A percentile compares a stretch with the other conserved stretches of the same genome.
These are phyloP conservation scores for Protaetia brevitarsis DNA, from an alignment of 1,140 invertebrate species.

Conservation along the genomic window DNA sequence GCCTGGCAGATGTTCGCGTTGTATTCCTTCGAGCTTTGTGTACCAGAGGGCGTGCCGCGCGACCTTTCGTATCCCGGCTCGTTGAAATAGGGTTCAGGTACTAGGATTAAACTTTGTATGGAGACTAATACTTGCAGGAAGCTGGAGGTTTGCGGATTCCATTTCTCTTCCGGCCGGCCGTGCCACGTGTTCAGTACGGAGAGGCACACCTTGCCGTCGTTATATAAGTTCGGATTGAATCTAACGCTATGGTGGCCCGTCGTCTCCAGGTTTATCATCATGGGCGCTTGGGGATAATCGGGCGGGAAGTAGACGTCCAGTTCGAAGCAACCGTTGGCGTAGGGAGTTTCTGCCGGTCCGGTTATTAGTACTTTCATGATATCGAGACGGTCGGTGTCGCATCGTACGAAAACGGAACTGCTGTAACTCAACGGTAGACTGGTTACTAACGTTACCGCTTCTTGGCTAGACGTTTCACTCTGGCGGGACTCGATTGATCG, in stretches of 20 bases:
- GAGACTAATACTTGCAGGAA: constrained; percentile 95
- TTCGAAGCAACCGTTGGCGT: constrained; percentile 86
- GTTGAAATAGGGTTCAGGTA: constrained; percentile 97
- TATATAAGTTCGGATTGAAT: constrained; percentile 97
- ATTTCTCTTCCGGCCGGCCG: constrained; percentile 96
- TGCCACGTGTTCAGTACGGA: constrained; percentile 97
- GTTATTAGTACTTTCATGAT: constrained; percentile 96
- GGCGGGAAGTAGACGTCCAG: constrained; percentile 90
- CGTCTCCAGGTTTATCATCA: constrained; percentile 90
- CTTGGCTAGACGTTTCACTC: constrained; percentile 93
- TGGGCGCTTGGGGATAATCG: constrained; percentile 78
- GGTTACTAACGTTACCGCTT: constrained; percentile 92
- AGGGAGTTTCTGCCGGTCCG: constrained; percentile 84
- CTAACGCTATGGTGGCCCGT: constrained; percentile 90
- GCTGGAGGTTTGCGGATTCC: constrained; percentile 96
- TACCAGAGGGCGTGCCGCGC: constrained; percentile 82
- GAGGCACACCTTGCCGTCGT: constrained; percentile 95
- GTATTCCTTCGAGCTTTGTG: constrained; percentile 86
- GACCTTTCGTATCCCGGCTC: constrained; percentile 95
- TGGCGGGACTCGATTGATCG: constrained; percentile 76
- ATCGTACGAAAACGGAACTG: constrained; percentile 93
- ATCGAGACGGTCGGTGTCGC: constrained; percentile 89
- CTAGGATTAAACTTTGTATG: constrained; percentile 93
- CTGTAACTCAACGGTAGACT: constrained; percentile 90
- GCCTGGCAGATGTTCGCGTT: constrained; percentile 95